Percentiles rank a stretch among this genome's conserved stretches.
Evolutionary conservation across 2,113 vertebrate genomes (phyloP).

Genomic region (Manacus vitellinus): DNA sequence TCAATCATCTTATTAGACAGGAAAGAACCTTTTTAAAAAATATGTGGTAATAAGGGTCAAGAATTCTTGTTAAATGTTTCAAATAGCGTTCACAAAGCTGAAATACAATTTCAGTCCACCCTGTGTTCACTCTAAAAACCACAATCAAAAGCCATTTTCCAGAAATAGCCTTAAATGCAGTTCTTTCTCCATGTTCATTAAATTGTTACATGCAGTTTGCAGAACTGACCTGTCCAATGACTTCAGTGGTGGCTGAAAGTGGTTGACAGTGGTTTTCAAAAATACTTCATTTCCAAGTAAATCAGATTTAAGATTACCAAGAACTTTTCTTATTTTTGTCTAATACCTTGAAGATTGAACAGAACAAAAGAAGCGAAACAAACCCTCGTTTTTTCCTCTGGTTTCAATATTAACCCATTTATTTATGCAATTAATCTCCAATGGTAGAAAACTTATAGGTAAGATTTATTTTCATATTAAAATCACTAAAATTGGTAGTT

Average conservation of each 20-base stretch:
- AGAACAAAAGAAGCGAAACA: background rate
- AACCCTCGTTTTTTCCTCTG: background rate
- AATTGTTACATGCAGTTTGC: accelerated
- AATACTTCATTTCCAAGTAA: background rate
- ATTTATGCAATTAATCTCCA: background rate
- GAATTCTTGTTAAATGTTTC: background rate
- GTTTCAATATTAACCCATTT: background rate
- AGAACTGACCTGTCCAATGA: background rate
- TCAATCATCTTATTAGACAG: background rate
- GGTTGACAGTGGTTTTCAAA: background rate
- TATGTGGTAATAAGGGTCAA: background rate
- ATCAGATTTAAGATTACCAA: background rate
- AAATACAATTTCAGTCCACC: background rate
- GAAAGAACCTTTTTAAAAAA: background rate
- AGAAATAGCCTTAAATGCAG: background rate
- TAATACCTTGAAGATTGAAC: background rate
- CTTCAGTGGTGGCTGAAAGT: background rate
- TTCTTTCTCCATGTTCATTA: background rate
- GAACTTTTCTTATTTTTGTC: background rate
- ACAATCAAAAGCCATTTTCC: background rate
- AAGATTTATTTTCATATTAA: background rate
- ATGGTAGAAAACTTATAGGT: accelerated
- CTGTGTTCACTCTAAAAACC: background rate
- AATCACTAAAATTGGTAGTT: background rate
- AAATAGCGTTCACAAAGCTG: background rate